phyloP scores from a whole-genome alignment of 2,888 invertebrate genomes.

The Spialia ferax region DNA sequence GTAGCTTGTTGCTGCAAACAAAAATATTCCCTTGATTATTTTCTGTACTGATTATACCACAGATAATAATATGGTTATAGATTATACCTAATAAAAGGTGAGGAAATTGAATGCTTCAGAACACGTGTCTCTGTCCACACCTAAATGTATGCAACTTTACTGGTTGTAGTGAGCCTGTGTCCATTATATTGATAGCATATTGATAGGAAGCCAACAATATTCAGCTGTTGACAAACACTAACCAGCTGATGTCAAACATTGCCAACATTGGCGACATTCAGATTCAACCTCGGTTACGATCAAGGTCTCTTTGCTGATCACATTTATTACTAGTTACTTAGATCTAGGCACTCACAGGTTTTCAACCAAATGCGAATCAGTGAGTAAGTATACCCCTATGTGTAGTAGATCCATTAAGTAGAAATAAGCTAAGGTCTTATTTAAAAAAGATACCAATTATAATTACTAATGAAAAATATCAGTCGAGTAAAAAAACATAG shows the following conservation, averaged over 20 bases:
- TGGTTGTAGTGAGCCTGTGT: neutral
- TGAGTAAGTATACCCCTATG: too few species aligned
- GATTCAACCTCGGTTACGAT: neutral
- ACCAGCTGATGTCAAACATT: neutral
- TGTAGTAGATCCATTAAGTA: too few species aligned
- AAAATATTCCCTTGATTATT: neutral
- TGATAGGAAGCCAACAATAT: conserved; percentile 1
- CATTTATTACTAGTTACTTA: too few species aligned
- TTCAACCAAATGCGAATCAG: neutral
- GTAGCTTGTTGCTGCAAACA: conserved; percentile 88
- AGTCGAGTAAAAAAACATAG: too few species aligned
- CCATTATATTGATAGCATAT: neutral
- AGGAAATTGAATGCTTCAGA: neutral
- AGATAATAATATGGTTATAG: too few species aligned
- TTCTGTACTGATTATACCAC: too few species aligned
- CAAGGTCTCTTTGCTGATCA: neutral
- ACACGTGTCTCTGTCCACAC: neutral
- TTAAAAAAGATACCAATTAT: too few species aligned
- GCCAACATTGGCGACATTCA: conserved; percentile 2
- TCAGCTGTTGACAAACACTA: neutral
- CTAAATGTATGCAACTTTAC: neutral
- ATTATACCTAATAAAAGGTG: neutral
- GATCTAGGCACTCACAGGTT: too few species aligned
- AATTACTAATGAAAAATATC: too few species aligned
- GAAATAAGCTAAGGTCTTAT: too few species aligned